Base-by-base conservation (phyloP, 2,888 invertebrate species). In the Girardia tigrina region DNA sequence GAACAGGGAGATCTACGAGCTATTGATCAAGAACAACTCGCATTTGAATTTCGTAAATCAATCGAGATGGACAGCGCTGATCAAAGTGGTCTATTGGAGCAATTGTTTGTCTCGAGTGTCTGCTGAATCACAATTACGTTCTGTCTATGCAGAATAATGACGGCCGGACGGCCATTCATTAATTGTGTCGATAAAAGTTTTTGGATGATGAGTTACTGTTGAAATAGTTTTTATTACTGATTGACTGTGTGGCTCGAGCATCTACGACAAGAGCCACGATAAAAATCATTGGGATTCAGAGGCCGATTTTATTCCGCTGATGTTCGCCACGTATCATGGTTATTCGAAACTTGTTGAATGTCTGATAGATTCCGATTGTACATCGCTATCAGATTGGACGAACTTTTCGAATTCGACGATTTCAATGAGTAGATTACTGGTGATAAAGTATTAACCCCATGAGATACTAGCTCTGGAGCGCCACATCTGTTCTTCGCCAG, bases 11-110 rank as follows among this genome's bases (percentile, higher is more conserved):
- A 83, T 83, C 76, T 80, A 82, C 69, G 78, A 82, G 78, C 80
- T 81, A 76, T 77, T 84, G 42, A 79, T 82, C 12, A 78, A 81
- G 26, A 82, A 82, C 29, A 83, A 83, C 8, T 81, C 82, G 26
- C 80, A 82, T 36, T 79, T 83, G 26, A 79, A 83, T 77, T 79
- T 81, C 2, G 81, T 82, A 74, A 83, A 84, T 74, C 83, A 83
- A 80, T 77, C 77, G 79, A 82, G 82, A 12, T 84, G 84, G 84
- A 83, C 83, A 26, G 80, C 84, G 0, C 80, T 84, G 4, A 83
- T 83, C 71, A 82, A 81, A 79, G 84, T 84, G 20, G 82, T 82
- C 8, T 84, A 84, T 79, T 84, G 82, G 82, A 82, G 82, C 71
- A 81, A 82, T 72, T 79, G 79, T 80, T 28, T 81, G 81, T 29